These are phyloP conservation scores for Ammospiza nelsoni DNA, from an alignment of 2,113 vertebrate species.

Conservation along the genomic window DNA sequence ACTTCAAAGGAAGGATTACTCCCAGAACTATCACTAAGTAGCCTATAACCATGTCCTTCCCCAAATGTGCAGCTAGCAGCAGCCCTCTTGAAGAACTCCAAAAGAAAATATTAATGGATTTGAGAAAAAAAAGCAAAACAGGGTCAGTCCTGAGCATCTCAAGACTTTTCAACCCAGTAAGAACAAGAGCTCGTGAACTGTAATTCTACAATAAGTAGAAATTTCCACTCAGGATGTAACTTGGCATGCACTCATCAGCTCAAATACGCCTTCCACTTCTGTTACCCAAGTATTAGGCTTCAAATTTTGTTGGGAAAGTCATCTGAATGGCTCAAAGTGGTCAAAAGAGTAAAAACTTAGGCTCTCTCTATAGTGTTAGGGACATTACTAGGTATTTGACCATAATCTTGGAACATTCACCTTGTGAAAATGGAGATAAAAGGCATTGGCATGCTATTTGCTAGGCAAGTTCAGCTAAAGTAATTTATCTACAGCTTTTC, in stretches of 20 bases:
- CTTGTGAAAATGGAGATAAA: not conserved
- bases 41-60: not conserved
- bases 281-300: not conserved
- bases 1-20: not conserved
- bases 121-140: not conserved
- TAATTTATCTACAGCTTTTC: not conserved
- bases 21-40: not conserved
- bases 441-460: not conserved
- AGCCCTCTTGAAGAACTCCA: not conserved
- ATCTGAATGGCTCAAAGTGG: not conserved
- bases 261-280: not conserved
- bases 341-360: not conserved
- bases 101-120: not conserved
- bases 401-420: not conserved
- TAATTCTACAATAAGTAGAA: not conserved
- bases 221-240: not conserved
- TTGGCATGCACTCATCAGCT: rapidly evolving
- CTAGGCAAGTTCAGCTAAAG: not conserved
- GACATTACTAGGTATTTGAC: not conserved
- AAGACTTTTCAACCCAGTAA: not conserved
- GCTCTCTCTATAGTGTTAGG: not conserved
- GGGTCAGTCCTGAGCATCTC: not conserved
- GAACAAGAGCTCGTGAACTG: not conserved
- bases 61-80: not conserved
- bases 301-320: not conserved